phyloP scores from a whole-genome alignment of 1,140 invertebrate species.

The Meteorus sp. region DNA sequence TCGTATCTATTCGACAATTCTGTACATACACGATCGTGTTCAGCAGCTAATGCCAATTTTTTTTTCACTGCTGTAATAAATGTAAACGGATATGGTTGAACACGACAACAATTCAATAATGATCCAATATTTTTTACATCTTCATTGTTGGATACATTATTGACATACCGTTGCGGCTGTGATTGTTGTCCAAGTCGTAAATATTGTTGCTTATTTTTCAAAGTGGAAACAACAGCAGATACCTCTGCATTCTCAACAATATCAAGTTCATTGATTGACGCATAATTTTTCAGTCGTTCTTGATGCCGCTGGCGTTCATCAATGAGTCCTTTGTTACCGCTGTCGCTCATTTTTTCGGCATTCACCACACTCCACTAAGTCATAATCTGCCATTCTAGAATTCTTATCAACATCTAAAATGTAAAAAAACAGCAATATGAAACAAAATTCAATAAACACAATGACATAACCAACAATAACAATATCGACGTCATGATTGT shows the following conservation, averaged over 20 bases:
- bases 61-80: slow-evolving; percentile 54
- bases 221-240: slow-evolving; percentile 40
- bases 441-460: too few species aligned
- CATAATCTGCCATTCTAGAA: not conserved
- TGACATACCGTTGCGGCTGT: slow-evolving; percentile 27
- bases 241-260: slow-evolving; percentile 39
- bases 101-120: slow-evolving; percentile 38
- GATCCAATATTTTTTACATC: slow-evolving; percentile 38
- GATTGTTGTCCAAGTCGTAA: slow-evolving; percentile 22
- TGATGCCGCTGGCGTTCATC: too few species aligned
- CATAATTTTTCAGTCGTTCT: slow-evolving; percentile 46
- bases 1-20: slow-evolving; percentile 34
- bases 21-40: slow-evolving; percentile 28
- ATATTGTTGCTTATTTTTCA: slow-evolving; percentile 17
- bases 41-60: slow-evolving; percentile 44
- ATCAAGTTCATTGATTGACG: slow-evolving; percentile 47
- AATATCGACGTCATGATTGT: too few species aligned
- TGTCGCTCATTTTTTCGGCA: slow-evolving; percentile 42
- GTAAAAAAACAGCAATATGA: too few species aligned
- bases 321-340: slow-evolving; percentile 35
- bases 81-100: slow-evolving; percentile 53
- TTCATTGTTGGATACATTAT: slow-evolving; percentile 15
- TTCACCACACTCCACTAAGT: not conserved
- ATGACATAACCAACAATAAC: too few species aligned
- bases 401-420: too few species aligned